These are phyloP conservation scores for Coccyzus lansbergi DNA, from an alignment of 2,797 vertebrate species.

Conservation along the genomic window DNA sequence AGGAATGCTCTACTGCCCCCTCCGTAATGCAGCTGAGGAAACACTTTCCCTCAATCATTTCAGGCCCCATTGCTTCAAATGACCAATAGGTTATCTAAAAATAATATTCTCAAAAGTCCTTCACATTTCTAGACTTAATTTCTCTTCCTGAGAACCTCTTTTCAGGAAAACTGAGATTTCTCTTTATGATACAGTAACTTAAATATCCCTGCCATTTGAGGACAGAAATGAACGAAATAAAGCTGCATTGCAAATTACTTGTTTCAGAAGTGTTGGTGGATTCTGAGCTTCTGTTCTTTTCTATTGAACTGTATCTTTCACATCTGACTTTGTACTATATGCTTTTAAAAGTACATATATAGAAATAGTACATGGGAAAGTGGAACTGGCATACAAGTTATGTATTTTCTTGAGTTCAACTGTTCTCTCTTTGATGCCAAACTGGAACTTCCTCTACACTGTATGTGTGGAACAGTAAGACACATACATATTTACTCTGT, in stretches of 20 bases:
- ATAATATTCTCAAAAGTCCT: background rate
- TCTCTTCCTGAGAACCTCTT: background rate
- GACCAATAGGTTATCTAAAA: background rate
- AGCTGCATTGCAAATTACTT: background rate
- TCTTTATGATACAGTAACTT: background rate
- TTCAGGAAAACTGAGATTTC: background rate
- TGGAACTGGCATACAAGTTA: background rate
- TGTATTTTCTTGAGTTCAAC: background rate
- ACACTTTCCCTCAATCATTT: background rate
- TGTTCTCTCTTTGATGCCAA: background rate
- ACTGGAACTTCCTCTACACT: background rate
- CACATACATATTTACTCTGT: fast-evolving
- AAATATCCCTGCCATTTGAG: background rate
- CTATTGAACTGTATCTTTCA: background rate
- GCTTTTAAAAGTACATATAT: background rate
- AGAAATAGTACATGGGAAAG: background rate
- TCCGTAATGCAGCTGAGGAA: background rate
- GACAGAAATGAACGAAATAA: background rate
- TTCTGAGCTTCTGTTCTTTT: background rate
- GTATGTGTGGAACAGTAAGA: background rate
- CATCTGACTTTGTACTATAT: background rate
- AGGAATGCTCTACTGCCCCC: background rate
- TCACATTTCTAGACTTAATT: background rate
- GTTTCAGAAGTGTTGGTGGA: background rate
- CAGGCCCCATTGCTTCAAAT: background rate